A percentile compares a stretch with the other conserved stretches of the same genome.
Evolutionary conservation across 1,140 invertebrate genomes (phyloP).

Genomic region (Drosophila lacteicornis): DNA sequence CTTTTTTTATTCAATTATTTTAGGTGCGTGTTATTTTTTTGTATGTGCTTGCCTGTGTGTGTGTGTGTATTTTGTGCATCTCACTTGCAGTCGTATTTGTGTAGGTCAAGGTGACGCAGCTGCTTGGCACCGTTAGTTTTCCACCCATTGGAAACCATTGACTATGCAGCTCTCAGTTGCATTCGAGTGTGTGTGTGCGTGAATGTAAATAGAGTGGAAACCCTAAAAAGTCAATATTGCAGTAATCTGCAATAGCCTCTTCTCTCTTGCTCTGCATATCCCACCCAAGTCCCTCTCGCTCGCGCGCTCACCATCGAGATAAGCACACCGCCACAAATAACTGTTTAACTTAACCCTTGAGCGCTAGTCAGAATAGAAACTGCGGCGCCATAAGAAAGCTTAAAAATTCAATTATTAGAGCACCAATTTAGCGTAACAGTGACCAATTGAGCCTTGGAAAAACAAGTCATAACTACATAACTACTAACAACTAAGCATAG

Average conservation of each 20-base stretch:
- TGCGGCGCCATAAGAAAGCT: not conserved
- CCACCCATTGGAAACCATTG: constrained; percentile 22
- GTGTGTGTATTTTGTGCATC: constrained; percentile 17
- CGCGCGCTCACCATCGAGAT: constrained; percentile 10
- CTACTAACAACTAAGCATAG: not conserved
- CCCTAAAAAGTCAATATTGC: constrained; percentile 52
- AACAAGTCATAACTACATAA: not conserved
- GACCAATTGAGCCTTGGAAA: not conserved
- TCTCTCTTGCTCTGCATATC: not conserved
- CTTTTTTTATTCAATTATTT: constrained; percentile 21
- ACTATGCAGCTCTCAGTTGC: constrained; percentile 20
- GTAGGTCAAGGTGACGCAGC: constrained; percentile 56
- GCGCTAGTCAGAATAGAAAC: not conserved
- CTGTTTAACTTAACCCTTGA: constrained; percentile 23
- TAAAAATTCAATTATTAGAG: not conserved
- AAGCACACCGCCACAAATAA: constrained; percentile 16
- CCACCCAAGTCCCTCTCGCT: not conserved
- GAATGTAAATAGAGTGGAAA: constrained; percentile 31
- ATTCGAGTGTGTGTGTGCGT: constrained; percentile 5
- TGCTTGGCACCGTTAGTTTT: constrained; percentile 43
- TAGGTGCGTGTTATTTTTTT: constrained; percentile 10
- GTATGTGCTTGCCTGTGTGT: constrained; percentile 1
- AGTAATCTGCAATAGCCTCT: constrained; percentile 6
- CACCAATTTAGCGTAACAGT: too few relatives aligned
- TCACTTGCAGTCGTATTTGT: constrained; percentile 27